Evolutionary conservation across 2,888 invertebrate genomes (phyloP).

Genomic region (Autographa gamma): DNA sequence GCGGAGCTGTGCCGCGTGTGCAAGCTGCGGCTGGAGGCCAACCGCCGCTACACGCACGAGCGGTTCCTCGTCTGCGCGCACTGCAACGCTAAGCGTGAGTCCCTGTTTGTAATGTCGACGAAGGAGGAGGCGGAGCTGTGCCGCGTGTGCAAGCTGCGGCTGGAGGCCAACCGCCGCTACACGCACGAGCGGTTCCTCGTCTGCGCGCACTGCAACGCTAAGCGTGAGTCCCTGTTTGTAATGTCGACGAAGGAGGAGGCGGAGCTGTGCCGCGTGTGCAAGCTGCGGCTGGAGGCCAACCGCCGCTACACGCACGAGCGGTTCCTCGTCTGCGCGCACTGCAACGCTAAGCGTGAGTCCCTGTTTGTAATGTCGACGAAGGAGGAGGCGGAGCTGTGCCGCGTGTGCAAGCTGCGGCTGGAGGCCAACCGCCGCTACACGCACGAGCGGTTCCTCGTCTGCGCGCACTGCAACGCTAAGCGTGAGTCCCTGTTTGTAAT

Average conservation of each 20-base stretch:
- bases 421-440: constrained; percentile 89
- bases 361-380: too few species aligned
- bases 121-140: constrained; percentile 81
- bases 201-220: constrained; percentile 89
- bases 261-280: constrained; percentile 89
- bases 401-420: constrained; percentile 88
- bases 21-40: constrained; percentile 88
- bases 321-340: constrained; percentile 89
- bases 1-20: constrained; percentile 89
- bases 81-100: constrained; percentile 88
- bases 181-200: constrained; percentile 90
- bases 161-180: constrained; percentile 89
- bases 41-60: constrained; percentile 89
- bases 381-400: constrained; percentile 85
- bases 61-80: constrained; percentile 89
- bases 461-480: constrained; percentile 88
- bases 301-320: constrained; percentile 89
- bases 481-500: too few species aligned
- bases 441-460: constrained; percentile 90
- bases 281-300: constrained; percentile 89
- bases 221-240: constrained; percentile 87
- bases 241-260: constrained; percentile 57
- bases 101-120: too few species aligned
- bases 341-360: constrained; percentile 88
- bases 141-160: constrained; percentile 88